phyloP scores from a whole-genome alignment of 2,888 invertebrate genomes.

The Cenopis cana region DNA sequence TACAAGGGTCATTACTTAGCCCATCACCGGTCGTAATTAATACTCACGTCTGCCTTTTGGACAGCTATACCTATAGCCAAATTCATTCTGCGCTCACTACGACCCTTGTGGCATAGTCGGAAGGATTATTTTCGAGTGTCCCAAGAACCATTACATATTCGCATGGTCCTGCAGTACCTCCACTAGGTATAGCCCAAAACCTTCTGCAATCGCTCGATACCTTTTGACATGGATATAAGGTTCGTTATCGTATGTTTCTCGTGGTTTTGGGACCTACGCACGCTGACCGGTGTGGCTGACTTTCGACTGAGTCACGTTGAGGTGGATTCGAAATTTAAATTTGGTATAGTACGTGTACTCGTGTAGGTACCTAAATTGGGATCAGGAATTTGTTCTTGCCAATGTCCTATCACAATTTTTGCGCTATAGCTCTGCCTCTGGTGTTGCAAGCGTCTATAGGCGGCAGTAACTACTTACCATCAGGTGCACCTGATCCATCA shows the following conservation, averaged over 20 bases:
- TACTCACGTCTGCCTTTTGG: slow-evolving; percentile 56
- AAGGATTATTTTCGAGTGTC: background rate
- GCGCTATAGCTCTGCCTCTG: too few species aligned
- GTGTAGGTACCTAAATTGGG: background rate
- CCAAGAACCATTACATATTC: background rate
- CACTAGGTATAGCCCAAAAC: slow-evolving; percentile 10
- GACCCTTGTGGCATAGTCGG: background rate
- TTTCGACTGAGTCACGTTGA: slow-evolving; percentile 30
- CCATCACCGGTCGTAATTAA: slow-evolving; percentile 78
- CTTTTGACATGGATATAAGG: background rate
- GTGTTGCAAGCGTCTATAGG: too few species aligned
- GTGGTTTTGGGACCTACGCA: background rate
- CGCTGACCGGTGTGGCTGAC: slow-evolving; percentile 16
- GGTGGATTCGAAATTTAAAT: slow-evolving; percentile 28
- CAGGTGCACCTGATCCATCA: too few species aligned
- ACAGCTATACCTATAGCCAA: slow-evolving; percentile 43
- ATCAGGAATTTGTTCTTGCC: background rate
- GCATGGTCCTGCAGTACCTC: slow-evolving; percentile 2
- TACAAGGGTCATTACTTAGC: slow-evolving; percentile 84
- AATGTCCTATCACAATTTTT: background rate
- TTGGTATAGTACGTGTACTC: slow-evolving; percentile 5
- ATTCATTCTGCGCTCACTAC: background rate
- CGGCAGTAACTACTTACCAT: too few species aligned
- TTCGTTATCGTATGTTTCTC: background rate
- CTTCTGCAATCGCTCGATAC: background rate